These are phyloP conservation scores for Timema podura DNA, from an alignment of 2,888 invertebrate species.

Conservation along the genomic window DNA sequence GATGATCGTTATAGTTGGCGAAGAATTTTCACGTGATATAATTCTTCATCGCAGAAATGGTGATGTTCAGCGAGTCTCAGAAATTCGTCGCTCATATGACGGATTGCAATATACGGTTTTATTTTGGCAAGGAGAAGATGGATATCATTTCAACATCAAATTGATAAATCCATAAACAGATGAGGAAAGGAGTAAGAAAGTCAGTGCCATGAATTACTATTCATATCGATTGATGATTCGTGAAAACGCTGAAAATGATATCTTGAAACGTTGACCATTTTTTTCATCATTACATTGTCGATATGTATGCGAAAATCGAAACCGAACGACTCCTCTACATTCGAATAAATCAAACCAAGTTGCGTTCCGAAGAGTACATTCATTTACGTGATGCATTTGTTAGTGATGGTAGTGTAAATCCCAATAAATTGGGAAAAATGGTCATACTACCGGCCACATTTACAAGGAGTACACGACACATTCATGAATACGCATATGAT, in stretches of 20 bases:
- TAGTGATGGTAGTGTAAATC: too few species aligned
- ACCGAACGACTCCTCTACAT: too few species aligned
- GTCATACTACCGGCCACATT: too few species aligned
- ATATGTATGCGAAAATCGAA: constrained; percentile 14
- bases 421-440: too few species aligned
- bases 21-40: background rate
- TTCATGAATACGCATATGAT: too few species aligned
- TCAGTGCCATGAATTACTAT: constrained; percentile 13
- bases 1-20: background rate
- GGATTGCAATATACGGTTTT: background rate
- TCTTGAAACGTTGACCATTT: constrained; percentile 7
- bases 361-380: too few species aligned
- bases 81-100: background rate
- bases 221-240: constrained; percentile 6
- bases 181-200: constrained; percentile 2
- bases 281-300: constrained; percentile 4
- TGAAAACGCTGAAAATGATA: constrained; percentile 2
- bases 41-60: constrained; percentile 3
- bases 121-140: background rate
- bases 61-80: constrained; percentile 1
- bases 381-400: too few species aligned
- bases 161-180: constrained; percentile 12
- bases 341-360: too few species aligned
- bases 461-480: too few species aligned
- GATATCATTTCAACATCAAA: constrained; percentile 10